Evolutionary conservation across 2,888 invertebrate species (phyloP).

Genomic region (Brenthis ino): DNA sequence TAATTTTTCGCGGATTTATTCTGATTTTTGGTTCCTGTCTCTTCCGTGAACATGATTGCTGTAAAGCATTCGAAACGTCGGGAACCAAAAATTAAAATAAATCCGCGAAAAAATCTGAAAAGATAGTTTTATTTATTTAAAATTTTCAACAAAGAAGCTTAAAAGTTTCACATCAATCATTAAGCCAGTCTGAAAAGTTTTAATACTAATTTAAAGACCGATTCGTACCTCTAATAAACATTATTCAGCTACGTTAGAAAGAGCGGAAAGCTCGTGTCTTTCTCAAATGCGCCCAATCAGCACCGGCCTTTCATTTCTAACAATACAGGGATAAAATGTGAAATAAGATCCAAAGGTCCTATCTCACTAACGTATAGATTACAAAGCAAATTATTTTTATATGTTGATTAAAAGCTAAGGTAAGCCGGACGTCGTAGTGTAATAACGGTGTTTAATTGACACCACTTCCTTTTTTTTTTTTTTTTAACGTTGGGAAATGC

Average conservation of each 20-base stretch:
- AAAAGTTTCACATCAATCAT: conserved; percentile 39
- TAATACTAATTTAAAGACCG: conserved; percentile 37
- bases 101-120: too few species aligned
- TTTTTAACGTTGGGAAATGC: too few species aligned
- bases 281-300: conserved; percentile 51
- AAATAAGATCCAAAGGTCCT: conserved; percentile 43
- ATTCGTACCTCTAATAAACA: conserved; percentile 45
- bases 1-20: too few species aligned
- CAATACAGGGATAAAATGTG: conserved; percentile 45
- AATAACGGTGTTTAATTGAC: too few species aligned
- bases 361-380: conserved; percentile 4
- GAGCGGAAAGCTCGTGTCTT: conserved; percentile 47
- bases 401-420: too few species aligned
- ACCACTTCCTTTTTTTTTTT: too few species aligned
- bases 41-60: too few species aligned
- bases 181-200: conserved; percentile 43
- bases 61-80: too few species aligned
- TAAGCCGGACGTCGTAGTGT: too few species aligned
- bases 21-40: too few species aligned
- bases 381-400: neutral
- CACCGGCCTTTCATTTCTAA: conserved; percentile 45
- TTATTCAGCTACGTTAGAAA: conserved; percentile 48
- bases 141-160: neutral
- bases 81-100: too few species aligned
- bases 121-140: too few species aligned